Base-by-base conservation (phyloP, 2,888 invertebrate genomes). In the Hyles lineata region DNA sequence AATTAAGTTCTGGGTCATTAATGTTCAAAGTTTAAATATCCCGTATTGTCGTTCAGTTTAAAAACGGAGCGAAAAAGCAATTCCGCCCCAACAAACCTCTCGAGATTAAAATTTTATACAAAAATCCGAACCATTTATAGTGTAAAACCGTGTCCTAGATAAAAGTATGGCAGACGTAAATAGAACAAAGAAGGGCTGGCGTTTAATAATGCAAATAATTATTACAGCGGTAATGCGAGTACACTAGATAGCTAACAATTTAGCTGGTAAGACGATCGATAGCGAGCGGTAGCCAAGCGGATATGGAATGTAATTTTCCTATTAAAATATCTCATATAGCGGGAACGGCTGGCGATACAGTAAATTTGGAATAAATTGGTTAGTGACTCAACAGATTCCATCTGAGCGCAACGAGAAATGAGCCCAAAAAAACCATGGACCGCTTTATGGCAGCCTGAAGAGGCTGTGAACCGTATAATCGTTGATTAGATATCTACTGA, bases 201-300 rank as follows among this genome's bases (percentile, higher is more conserved):
- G 25, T 29, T 29, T 58, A 55, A 70, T 60, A 60, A 60, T 60
- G 60, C 25, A 60, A 60, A 60, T 23, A 25, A 25, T 60, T 60
- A 60, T 25, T 29, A 17, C 60, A 60, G 25, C 25, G 60, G 60
- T 25, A 60, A 29, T 29, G n/a, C 55, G 55, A 55, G 25, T 60
- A 25, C 60, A 15, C 17, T 60, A 60, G 60, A 23, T 15, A 25
- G 25, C n/a, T 9, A 23, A 60, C 17, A 60, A 60, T 60, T 60
- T 23, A 60, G 25, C 25, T 23, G 55, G n/a, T n/a, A 23, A 15
- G 23, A 23, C 60, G 25, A 60, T 29, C 60, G 25, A 60, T 60
- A 60, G 6, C 11, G 60, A 29, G 60, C 25, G 15, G 60, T 25
- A 60, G 29, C 60, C 25, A 25, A 23, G 23, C 15, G 60, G 17